A percentile compares a stretch with the other conserved stretches of the same genome.
Conservation (phyloP, 30 jellyfish, hydroid and myxozoan species). For the Hydractinia echinata region DNA sequence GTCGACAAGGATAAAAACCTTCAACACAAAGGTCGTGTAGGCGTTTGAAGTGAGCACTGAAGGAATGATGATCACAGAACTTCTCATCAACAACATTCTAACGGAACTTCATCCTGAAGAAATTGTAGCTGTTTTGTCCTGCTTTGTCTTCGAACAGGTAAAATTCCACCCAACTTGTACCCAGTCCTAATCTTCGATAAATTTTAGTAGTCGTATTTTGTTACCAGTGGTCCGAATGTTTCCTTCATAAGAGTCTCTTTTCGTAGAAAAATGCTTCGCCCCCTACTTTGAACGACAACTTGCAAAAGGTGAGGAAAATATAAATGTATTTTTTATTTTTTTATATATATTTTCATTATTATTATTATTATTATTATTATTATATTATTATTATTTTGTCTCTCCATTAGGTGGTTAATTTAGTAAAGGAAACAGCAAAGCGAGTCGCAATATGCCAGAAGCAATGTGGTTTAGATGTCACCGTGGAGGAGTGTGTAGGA, state of each 20-base stretch:
- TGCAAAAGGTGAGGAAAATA: slow-evolving; percentile 45
- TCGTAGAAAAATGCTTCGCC: slow-evolving; percentile 60
- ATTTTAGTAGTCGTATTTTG: too few species aligned
- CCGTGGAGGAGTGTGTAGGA: slow-evolving; percentile 73
- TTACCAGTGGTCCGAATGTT: neutral
- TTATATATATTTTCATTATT: too few species aligned
- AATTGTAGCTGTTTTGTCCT: slow-evolving; percentile 93
- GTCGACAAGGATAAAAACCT: slow-evolving; percentile 56
- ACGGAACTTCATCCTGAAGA: slow-evolving; percentile 82
- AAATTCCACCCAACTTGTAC: neutral
- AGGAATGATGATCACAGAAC: slow-evolving; percentile 88
- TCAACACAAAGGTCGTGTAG: slow-evolving; percentile 84
- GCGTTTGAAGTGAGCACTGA: slow-evolving; percentile 85
- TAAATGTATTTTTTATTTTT: too few species aligned
- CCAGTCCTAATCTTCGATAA: neutral
- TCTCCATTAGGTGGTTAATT: slow-evolving; percentile 50
- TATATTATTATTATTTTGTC: neutral
- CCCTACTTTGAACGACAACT: slow-evolving; percentile 74
- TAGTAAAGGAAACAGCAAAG: slow-evolving; percentile 57
- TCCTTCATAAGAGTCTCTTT: neutral
- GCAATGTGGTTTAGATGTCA: slow-evolving; percentile 69
- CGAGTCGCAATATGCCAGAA: slow-evolving; percentile 59
- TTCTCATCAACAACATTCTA: slow-evolving; percentile 59
- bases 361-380: too few species aligned
- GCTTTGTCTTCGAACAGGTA: slow-evolving; percentile 92